These are phyloP conservation scores for Caenorhabditis latens DNA, from an alignment of 1,140 invertebrate genomes.

Conservation along the genomic window DNA sequence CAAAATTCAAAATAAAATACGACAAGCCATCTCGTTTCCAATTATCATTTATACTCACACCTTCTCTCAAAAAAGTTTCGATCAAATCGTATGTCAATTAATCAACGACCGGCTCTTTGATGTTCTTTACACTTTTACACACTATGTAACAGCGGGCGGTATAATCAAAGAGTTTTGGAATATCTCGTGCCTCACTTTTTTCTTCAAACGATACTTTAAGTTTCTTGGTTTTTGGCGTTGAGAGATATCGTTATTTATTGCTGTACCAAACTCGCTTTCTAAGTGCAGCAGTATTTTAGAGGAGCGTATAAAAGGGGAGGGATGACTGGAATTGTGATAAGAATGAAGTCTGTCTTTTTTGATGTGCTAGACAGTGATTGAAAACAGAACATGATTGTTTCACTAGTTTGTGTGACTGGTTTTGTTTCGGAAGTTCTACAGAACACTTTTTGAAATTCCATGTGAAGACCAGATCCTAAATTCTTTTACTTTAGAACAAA, in stretches of 20 bases:
- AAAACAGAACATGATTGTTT: not conserved
- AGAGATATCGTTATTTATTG: no score
- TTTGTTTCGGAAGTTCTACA: not conserved
- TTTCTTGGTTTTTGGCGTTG: not conserved
- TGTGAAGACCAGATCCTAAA: not conserved
- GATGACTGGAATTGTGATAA: no score
- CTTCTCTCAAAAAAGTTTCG: not conserved
- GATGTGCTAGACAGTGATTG: not conserved
- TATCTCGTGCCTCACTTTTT: not conserved
- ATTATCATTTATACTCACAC: constrained; percentile 29
- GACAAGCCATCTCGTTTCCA: not conserved
- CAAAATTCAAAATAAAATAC: no score
- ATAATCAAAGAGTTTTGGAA: not conserved
- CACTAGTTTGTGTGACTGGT: no score
- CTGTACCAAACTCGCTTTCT: no score
- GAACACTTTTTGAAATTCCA: not conserved
- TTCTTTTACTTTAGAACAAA: not conserved
- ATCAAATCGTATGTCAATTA: constrained; percentile 19
- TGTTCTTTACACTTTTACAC: constrained; percentile 15
- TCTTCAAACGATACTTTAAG: not conserved
- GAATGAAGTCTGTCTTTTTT: not conserved
- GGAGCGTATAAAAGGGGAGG: no score
- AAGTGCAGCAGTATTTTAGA: no score
- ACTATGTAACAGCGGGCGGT: not conserved
- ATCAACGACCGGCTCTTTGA: constrained; percentile 38